phyloP scores from a whole-genome alignment of 2,797 vertebrate species.

The Siniperca obscura region DNA sequence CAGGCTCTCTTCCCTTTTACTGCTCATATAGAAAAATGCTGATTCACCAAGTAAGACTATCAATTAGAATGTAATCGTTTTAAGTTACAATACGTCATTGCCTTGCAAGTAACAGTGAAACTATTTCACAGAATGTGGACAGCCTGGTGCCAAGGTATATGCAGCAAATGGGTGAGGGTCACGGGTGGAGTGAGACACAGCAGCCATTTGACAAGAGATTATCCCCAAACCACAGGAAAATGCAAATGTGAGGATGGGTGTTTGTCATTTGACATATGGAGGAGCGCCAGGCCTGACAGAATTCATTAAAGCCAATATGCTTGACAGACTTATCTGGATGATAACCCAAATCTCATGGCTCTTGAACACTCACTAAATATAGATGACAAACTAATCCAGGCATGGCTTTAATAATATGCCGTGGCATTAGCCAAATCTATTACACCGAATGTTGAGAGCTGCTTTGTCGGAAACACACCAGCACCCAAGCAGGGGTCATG shows the following conservation, averaged over 20 bases:
- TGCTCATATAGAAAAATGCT: background rate
- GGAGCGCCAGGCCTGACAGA: slow-evolving; percentile 42
- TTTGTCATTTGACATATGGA: slow-evolving; percentile 70
- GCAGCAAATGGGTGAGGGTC: slow-evolving; percentile 24
- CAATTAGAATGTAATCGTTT: background rate
- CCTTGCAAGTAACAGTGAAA: background rate
- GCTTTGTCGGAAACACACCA: slow-evolving; percentile 23
- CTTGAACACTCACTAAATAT: slow-evolving; percentile 53
- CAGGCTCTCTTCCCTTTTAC: background rate
- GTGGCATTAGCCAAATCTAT: slow-evolving; percentile 28
- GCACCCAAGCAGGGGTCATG: background rate
- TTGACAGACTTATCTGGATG: slow-evolving; percentile 55
- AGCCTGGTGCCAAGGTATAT: background rate
- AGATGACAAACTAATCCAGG: slow-evolving; percentile 61
- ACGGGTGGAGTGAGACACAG: slow-evolving; percentile 20
- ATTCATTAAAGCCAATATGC: slow-evolving; percentile 67
- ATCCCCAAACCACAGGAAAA: slow-evolving; percentile 56
- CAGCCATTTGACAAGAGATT: slow-evolving; percentile 55
- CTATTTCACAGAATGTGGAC: background rate
- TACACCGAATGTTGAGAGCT: background rate
- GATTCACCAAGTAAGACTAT: slow-evolving; percentile 10
- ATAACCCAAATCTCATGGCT: slow-evolving; percentile 59
- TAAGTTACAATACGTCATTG: background rate
- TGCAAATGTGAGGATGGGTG: slow-evolving; percentile 52
- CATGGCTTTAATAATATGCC: slow-evolving; percentile 51